These are phyloP conservation scores for Eupsilia transversa DNA, from an alignment of 2,888 invertebrate species.

Conservation along the genomic window DNA sequence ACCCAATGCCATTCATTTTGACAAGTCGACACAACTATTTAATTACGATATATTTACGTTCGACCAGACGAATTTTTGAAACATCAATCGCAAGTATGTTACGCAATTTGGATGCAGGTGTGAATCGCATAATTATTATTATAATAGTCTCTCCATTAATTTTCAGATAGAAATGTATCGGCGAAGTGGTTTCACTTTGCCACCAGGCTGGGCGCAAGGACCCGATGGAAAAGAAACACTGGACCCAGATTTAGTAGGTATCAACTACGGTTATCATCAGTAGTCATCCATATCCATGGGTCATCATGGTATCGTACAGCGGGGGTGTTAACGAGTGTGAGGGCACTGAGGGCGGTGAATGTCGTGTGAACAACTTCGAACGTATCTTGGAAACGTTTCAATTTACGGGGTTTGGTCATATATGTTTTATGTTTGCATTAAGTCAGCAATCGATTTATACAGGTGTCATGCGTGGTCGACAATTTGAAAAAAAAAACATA, in stretches of 20 bases:
- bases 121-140: not conserved
- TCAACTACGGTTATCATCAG: too few relatives aligned
- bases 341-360: too few relatives aligned
- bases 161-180: conserved; percentile 37
- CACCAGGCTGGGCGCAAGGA: conserved; percentile 36
- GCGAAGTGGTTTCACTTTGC: conserved; percentile 6
- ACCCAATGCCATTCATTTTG: not conserved
- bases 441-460: too few relatives aligned
- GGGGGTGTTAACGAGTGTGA: too few relatives aligned
- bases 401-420: too few relatives aligned
- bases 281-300: too few relatives aligned
- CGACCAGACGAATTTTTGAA: not conserved
- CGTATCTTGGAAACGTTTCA: too few relatives aligned
- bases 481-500: too few relatives aligned
- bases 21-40: not conserved
- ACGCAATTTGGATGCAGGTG: not conserved
- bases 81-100: not conserved
- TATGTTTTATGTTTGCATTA: too few relatives aligned
- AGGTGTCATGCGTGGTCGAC: too few relatives aligned
- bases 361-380: too few relatives aligned
- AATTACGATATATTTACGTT: not conserved
- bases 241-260: conserved; percentile 25
- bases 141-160: not conserved
- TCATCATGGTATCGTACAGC: too few relatives aligned
- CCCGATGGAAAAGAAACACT: conserved; percentile 40